Conservation (phyloP, 2,797 vertebrate species). For the Aphelocoma californica region DNA sequence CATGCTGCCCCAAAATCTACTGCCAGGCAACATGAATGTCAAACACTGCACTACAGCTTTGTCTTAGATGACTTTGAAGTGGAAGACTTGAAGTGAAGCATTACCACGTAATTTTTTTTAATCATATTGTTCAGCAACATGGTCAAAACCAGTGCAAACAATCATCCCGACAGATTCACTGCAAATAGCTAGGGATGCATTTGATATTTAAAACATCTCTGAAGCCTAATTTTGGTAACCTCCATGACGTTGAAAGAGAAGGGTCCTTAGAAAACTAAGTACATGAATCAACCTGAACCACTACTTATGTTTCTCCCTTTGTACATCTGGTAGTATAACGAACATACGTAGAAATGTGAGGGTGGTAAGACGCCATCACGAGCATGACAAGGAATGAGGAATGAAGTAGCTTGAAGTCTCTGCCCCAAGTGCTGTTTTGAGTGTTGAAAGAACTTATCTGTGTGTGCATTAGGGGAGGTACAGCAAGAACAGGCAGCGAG, state of each 20-base stretch:
- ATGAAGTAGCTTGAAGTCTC: background rate
- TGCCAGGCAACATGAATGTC: background rate
- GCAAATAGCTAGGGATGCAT: background rate
- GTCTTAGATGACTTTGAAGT: background rate
- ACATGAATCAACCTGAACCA: background rate
- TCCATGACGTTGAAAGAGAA: background rate
- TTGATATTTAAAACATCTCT: background rate
- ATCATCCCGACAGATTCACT: background rate
- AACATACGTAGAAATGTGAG: background rate
- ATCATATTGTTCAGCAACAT: background rate
- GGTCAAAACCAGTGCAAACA: background rate
- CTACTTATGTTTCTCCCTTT: background rate
- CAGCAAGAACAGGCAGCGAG: background rate
- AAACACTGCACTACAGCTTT: background rate
- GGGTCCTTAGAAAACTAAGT: background rate
- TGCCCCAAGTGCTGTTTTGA: background rate
- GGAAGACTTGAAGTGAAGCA: background rate
- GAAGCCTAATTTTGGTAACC: background rate
- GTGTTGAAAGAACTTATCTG: conserved; percentile 38
- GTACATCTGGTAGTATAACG: background rate
- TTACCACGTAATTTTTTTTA: background rate
- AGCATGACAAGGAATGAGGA: background rate
- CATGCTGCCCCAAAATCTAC: background rate
- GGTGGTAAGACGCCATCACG: background rate
- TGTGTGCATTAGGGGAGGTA: conserved; percentile 28